Percentiles rank a stretch among this genome's conserved stretches.
Conservation (phyloP, 2,888 invertebrate genomes). For the Andrena praecox region DNA sequence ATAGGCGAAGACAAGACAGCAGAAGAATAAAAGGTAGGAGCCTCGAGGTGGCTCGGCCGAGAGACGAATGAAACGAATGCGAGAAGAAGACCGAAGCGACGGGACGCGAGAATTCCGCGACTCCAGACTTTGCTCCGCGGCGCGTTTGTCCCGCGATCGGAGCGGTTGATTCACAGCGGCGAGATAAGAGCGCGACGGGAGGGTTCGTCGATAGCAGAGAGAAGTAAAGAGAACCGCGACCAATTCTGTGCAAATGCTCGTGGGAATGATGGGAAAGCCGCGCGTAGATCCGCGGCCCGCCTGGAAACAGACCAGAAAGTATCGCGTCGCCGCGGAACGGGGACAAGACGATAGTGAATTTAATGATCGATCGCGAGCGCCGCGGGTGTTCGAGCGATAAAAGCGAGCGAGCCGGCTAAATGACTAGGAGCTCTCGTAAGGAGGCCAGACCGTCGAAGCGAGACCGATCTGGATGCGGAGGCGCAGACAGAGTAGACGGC, state of each 20-base stretch:
- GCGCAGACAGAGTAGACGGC: conserved; percentile 31
- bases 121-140: not conserved
- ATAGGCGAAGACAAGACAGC: not conserved
- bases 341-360: conserved; percentile 25
- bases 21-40: conserved; percentile 22
- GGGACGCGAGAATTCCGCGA: not conserved
- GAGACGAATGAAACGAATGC: too few relatives aligned
- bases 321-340: not conserved
- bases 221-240: too few relatives aligned
- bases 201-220: too few relatives aligned
- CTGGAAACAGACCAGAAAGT: not conserved
- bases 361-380: conserved; percentile 60
- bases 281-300: not conserved
- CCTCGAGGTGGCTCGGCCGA: not conserved
- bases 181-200: not conserved
- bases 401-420: conserved; percentile 50
- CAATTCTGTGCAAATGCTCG: not conserved
- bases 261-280: conserved; percentile 10
- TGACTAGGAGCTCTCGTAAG: conserved; percentile 59
- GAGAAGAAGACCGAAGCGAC: not conserved
- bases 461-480: conserved; percentile 65
- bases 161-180: conserved; percentile 12
- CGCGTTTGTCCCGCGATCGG: conserved; percentile 3
- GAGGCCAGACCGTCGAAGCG: conserved; percentile 72
- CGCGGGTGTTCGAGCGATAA: conserved; percentile 51